phyloP scores from a whole-genome alignment of 2,113 vertebrate genomes.

The Nyctibius bracteatus region DNA sequence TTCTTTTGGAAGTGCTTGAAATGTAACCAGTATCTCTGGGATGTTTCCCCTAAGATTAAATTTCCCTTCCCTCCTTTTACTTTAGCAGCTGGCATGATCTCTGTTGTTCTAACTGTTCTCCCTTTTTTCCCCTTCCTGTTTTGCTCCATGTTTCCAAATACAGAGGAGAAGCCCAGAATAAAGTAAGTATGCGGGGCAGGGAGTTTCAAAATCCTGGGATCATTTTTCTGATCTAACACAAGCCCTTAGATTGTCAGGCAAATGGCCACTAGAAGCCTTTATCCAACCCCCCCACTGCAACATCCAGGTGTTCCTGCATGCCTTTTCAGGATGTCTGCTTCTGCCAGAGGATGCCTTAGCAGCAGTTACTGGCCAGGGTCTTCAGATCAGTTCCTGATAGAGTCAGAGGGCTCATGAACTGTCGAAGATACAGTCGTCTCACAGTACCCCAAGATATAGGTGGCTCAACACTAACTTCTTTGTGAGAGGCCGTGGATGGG shows the following conservation, averaged over 20 bases:
- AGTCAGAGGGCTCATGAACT: neutral
- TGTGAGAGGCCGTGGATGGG: neutral
- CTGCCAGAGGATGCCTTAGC: neutral
- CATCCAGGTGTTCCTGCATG: neutral
- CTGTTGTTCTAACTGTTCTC: slow-evolving; percentile 42
- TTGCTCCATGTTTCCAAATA: slow-evolving; percentile 20
- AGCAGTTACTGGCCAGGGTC: neutral
- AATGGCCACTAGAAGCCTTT: neutral
- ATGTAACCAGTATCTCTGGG: slow-evolving; percentile 27
- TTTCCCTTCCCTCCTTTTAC: slow-evolving; percentile 9
- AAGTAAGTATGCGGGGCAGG: slow-evolving; percentile 75
- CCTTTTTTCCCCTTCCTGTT: slow-evolving; percentile 35
- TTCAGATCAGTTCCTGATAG: neutral
- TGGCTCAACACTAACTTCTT: neutral
- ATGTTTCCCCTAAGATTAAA: slow-evolving; percentile 4
- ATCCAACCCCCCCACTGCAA: neutral
- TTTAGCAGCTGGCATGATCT: neutral
- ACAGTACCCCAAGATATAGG: neutral
- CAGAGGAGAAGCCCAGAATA: slow-evolving; percentile 88
- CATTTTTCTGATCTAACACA: neutral
- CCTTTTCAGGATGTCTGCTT: neutral
- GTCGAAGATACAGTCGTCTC: neutral
- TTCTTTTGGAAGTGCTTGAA: slow-evolving; percentile 6
- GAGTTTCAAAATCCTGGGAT: neutral
- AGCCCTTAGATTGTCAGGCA: neutral